Conservation (phyloP, 2,888 invertebrate genomes). For the Harpagoxenus sublaevis region DNA sequence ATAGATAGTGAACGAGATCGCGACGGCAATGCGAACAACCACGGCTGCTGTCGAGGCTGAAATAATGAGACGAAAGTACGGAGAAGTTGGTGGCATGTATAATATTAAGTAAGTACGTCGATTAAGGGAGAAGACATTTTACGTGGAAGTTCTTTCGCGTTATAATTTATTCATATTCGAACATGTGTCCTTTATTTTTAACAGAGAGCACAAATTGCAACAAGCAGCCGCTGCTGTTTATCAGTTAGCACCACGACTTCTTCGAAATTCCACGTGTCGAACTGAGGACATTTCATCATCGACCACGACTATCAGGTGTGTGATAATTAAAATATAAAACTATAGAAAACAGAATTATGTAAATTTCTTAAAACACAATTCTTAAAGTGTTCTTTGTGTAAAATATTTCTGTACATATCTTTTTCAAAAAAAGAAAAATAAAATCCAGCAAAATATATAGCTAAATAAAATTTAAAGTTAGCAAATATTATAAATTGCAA, state of each 20-base stretch:
- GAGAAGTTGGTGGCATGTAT: conserved; percentile 89
- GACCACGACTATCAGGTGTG: conserved; percentile 23
- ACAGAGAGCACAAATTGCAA: conserved; percentile 38
- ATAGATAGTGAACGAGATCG: conserved; percentile 87
- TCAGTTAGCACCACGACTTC: conserved; percentile 21
- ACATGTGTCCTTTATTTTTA: conserved; percentile 1
- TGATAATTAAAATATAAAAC: conserved; percentile 8
- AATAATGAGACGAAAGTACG: conserved; percentile 88
- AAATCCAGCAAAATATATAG: not conserved
- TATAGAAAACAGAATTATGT: not conserved
- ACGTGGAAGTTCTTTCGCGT: not conserved
- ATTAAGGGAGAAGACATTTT: not conserved
- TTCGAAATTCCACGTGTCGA: conserved; percentile 30
- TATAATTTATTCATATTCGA: conserved; percentile 13
- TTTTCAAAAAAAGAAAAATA: not conserved
- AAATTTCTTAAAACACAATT: not conserved
- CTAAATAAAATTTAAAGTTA: not conserved
- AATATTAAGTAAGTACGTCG: conserved; percentile 86
- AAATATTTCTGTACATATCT: not conserved
- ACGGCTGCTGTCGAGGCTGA: conserved; percentile 86
- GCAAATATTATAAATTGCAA: not conserved
- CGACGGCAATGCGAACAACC: conserved; percentile 86
- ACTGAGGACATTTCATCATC: not conserved
- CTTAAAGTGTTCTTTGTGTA: not conserved
- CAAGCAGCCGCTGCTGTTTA: conserved; percentile 21